Conservation (phyloP, 2,888 invertebrate genomes). For the Diaphora mendica region DNA sequence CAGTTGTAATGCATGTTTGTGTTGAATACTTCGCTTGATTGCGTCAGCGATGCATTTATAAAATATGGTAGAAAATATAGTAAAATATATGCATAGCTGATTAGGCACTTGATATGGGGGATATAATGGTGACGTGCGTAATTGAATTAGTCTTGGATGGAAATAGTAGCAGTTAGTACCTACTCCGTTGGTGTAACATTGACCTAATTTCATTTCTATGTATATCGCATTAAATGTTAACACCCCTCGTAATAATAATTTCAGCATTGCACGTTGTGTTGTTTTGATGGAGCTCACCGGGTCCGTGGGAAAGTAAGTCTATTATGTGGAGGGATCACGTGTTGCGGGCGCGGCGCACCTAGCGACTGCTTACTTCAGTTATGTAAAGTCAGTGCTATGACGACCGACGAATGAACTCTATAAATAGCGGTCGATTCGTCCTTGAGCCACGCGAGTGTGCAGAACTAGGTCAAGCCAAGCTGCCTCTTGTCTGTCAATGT, state of each 20-base stretch:
- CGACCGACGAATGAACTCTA: conserved; percentile 81
- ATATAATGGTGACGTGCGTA: conserved; percentile 5
- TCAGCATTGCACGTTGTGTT: conserved; percentile 60
- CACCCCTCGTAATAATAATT: conserved; percentile 62
- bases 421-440: conserved; percentile 85
- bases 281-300: conserved; percentile 56
- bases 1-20: conserved; percentile 69
- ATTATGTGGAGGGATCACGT: conserved; percentile 66
- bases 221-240: conserved; percentile 49
- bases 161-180: neutral
- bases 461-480: conserved; percentile 82
- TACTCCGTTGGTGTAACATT: conserved; percentile 52
- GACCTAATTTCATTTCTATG: conserved; percentile 53
- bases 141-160: conserved; percentile 12
- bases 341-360: conserved; percentile 63
- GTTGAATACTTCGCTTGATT: conserved; percentile 73
- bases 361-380: conserved; percentile 74
- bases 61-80: conserved; percentile 9
- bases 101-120: neutral
- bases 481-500: conserved; percentile 71
- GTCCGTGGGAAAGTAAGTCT: conserved; percentile 72
- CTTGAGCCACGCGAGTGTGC: conserved; percentile 81
- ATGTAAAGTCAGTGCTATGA: conserved; percentile 81
- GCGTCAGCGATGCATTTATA: conserved; percentile 55
- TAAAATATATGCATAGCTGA: neutral